Evolutionary conservation across 2,888 invertebrate species (phyloP).

Genomic region (Lithophane semibrunnea): DNA sequence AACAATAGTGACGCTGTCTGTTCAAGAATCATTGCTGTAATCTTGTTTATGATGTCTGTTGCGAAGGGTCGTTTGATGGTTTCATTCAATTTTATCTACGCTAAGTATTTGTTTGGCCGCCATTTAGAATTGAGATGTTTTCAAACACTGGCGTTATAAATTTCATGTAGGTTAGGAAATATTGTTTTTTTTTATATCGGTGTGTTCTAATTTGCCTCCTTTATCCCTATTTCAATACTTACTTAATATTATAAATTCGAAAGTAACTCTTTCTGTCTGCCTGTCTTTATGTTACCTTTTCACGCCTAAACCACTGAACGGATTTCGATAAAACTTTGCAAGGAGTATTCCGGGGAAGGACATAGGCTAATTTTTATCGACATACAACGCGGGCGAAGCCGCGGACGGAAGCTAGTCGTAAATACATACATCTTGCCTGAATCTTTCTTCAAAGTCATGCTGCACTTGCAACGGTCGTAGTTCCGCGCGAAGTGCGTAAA

Average conservation of each 20-base stretch:
- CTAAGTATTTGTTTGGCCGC: slow-evolving; percentile 23
- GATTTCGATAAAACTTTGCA: no score
- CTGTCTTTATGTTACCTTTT: no score
- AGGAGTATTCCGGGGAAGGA: no score
- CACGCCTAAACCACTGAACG: no score
- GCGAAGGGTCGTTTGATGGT: slow-evolving; percentile 38
- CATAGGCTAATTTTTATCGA: no score
- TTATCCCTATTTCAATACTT: not conserved
- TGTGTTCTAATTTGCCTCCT: not conserved
- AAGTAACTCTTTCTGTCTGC: no score
- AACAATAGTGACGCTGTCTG: slow-evolving; percentile 35
- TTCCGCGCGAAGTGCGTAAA: slow-evolving; percentile 41
- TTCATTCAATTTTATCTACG: slow-evolving; percentile 24
- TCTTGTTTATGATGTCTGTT: slow-evolving; percentile 46
- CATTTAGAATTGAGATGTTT: slow-evolving; percentile 3
- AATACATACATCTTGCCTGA: not conserved
- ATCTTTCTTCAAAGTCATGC: slow-evolving; percentile 22
- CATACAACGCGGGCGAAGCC: no score
- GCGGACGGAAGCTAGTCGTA: not conserved
- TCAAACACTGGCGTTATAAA: not conserved
- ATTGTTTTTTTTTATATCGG: not conserved
- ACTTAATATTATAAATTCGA: no score
- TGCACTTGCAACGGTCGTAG: slow-evolving; percentile 36
- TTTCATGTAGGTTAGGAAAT: not conserved
- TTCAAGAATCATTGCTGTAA: slow-evolving; percentile 39